Evolutionary conservation across 2,888 invertebrate genomes (phyloP).

Genomic region (Brenthis ino): DNA sequence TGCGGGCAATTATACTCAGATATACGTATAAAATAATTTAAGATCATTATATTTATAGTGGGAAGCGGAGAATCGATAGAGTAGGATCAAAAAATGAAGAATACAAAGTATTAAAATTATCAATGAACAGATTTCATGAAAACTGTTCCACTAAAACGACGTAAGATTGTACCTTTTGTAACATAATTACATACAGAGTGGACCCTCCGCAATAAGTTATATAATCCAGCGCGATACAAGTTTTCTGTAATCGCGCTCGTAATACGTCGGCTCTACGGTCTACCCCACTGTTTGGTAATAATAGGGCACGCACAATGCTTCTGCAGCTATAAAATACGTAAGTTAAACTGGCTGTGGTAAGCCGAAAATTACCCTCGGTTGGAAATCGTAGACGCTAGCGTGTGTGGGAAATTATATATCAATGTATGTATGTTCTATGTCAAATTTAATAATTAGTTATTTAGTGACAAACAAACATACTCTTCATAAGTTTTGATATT

Average conservation of each 20-base stretch:
- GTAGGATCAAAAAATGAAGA: neutral
- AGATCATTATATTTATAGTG: too few relatives aligned
- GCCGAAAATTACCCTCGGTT: constrained; percentile 43
- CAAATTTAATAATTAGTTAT: neutral
- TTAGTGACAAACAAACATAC: too few relatives aligned
- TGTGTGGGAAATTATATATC: neutral
- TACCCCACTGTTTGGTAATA: constrained; percentile 42
- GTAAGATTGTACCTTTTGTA: constrained; percentile 5
- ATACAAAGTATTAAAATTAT: neutral
- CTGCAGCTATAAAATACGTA: constrained; percentile 57
- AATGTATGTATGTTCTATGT: neutral
- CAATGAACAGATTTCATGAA: neutral
- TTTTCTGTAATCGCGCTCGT: constrained; percentile 23
- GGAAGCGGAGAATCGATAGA: too few relatives aligned
- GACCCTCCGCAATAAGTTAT: constrained; percentile 26
- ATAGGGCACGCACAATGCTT: constrained; percentile 52
- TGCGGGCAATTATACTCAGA: too few relatives aligned
- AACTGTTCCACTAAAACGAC: neutral
- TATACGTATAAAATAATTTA: too few relatives aligned
- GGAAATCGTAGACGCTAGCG: constrained; percentile 30
- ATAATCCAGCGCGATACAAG: constrained; percentile 25
- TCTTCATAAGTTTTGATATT: too few relatives aligned
- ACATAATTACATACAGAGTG: constrained; percentile 9
- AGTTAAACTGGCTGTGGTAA: constrained; percentile 50
- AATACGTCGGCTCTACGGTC: constrained; percentile 34